Conservation (phyloP, 2,797 vertebrate genomes). For the Xiphorhynchus erythropygius region DNA sequence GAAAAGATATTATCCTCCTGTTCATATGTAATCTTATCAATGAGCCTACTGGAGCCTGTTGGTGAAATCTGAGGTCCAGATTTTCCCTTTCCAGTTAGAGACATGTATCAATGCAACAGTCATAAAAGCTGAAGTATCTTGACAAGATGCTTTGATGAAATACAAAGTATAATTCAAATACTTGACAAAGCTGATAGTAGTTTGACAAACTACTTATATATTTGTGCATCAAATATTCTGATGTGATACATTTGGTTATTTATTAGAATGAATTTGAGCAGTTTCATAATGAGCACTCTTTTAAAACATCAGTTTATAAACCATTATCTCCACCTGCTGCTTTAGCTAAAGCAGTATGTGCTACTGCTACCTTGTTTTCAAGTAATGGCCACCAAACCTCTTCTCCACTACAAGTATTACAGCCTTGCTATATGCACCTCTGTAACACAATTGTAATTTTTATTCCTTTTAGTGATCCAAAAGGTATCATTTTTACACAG, state of each 20-base stretch:
- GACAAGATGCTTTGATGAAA: not conserved
- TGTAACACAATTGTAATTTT: not conserved
- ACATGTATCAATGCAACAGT: fast-evolving
- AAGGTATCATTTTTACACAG: not conserved
- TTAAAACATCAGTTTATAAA: not conserved
- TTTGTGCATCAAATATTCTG: not conserved
- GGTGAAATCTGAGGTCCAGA: not conserved
- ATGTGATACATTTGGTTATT: not conserved
- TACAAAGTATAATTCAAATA: not conserved
- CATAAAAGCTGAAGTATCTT: not conserved
- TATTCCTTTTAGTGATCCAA: not conserved
- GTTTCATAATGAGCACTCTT: not conserved
- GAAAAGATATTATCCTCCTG: not conserved
- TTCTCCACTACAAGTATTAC: not conserved
- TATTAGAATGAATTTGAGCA: not conserved
- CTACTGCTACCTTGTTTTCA: not conserved
- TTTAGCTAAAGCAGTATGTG: not conserved
- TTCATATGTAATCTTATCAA: not conserved
- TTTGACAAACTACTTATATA: not conserved
- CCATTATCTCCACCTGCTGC: not conserved
- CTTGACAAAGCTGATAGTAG: not conserved
- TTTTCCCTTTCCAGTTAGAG: not conserved
- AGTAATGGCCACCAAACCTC: not conserved
- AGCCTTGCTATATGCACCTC: not conserved
- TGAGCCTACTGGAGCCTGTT: not conserved